Percentiles rank a stretch among this genome's conserved stretches.
Conservation (phyloP, 2,113 vertebrate genomes). For the Leptobrachium ailaonicum region DNA sequence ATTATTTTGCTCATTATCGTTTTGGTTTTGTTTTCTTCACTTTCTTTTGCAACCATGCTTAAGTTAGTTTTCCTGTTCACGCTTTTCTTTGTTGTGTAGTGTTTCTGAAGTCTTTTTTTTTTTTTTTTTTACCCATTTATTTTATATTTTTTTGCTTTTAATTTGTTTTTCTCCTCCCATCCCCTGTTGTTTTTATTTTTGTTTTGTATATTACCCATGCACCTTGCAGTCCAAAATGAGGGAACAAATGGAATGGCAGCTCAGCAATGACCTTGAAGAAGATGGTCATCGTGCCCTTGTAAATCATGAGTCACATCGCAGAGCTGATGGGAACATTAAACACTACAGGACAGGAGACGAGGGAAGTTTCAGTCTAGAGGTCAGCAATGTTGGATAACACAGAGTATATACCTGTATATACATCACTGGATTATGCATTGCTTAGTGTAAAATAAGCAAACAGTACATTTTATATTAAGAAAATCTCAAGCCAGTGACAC, state of each 20-base stretch:
- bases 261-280: conserved; percentile 82
- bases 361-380: conserved; percentile 90
- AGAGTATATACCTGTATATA: background rate
- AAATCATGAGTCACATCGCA: conserved; percentile 77
- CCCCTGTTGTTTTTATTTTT: conserved; percentile 69
- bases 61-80: conserved; percentile 88
- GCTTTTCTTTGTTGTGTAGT: conserved; percentile 89
- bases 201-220: conserved; percentile 74
- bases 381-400: conserved; percentile 70
- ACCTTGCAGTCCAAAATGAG: conserved; percentile 93
- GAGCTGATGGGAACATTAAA: conserved; percentile 83
- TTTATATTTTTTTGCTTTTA: conserved; percentile 70
- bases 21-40: conserved; percentile 84
- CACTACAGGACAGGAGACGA: conserved; percentile 79
- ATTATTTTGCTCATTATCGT: conserved; percentile 88
- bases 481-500: too few species aligned
- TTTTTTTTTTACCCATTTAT: conserved; percentile 64
- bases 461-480: too few species aligned
- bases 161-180: conserved; percentile 65
- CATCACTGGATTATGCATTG: background rate
- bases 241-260: conserved; percentile 93
- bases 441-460: too few species aligned
- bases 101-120: conserved; percentile 67
- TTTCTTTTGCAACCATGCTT: conserved; percentile 85
- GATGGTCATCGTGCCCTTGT: conserved; percentile 73